Percentiles rank a stretch among this genome's conserved stretches.
phyloP scores from a whole-genome alignment of 2,113 vertebrate species.

The Pseudonaja textilis region DNA sequence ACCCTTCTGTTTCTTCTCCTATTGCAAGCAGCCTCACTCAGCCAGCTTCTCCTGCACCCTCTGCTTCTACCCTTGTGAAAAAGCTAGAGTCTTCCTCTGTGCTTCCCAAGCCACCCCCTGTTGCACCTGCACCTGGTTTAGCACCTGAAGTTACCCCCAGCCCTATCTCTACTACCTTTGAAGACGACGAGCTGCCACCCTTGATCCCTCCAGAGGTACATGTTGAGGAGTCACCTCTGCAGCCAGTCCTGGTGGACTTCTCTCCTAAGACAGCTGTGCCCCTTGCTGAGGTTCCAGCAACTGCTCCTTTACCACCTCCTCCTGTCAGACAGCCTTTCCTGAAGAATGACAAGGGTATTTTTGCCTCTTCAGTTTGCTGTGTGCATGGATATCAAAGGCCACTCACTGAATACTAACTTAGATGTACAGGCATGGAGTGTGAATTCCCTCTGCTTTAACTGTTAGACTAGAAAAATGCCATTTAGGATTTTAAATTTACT shows the following conservation, averaged over 20 bases:
- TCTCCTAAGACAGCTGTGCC: constrained; percentile 69
- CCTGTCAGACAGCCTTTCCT: constrained; percentile 78
- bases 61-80: constrained; percentile 22
- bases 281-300: constrained; percentile 47
- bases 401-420: constrained; percentile 73
- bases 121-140: constrained; percentile 45
- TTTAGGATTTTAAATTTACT: background rate
- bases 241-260: constrained; percentile 69
- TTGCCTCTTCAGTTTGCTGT: constrained; percentile 69
- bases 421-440: constrained; percentile 10
- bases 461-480: background rate
- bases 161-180: constrained; percentile 49
- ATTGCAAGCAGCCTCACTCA: background rate
- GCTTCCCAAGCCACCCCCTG: constrained; percentile 30
- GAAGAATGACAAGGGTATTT: constrained; percentile 96
- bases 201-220: constrained; percentile 86
- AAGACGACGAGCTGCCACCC: constrained; percentile 89
- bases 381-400: constrained; percentile 77
- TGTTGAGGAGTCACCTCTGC: constrained; percentile 59
- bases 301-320: constrained; percentile 51
- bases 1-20: background rate
- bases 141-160: constrained; percentile 47
- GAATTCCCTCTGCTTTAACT: constrained; percentile 44
- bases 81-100: constrained; percentile 51
- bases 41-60: background rate